Conservation (phyloP, 2,888 invertebrate species). For the Hyppa rectilinea region DNA sequence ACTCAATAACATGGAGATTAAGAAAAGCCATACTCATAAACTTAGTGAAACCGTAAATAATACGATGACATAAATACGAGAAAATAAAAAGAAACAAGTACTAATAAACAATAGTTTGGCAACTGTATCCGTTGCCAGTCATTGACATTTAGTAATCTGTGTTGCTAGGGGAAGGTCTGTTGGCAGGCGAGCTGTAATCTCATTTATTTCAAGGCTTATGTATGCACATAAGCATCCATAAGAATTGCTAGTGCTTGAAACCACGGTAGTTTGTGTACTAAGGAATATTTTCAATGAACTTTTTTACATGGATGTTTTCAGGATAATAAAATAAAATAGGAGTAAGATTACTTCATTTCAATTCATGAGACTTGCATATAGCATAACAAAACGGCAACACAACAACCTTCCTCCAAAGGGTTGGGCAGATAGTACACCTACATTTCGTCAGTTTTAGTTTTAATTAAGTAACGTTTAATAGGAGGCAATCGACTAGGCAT, state of each 20-base stretch:
- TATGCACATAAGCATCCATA: neutral
- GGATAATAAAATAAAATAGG: neutral
- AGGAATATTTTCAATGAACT: neutral
- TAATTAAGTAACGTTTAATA: neutral
- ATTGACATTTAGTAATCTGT: constrained; percentile 16
- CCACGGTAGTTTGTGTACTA: neutral
- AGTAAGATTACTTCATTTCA: neutral
- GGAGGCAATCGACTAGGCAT: neutral
- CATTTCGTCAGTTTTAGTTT: neutral
- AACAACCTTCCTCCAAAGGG: neutral
- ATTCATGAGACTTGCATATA: neutral
- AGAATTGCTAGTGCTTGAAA: constrained; percentile 3
- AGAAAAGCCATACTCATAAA: constrained; percentile 29
- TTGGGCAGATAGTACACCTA: neutral
- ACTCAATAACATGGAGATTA: constrained; percentile 23
- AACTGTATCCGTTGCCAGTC: constrained; percentile 26
- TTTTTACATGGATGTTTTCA: neutral
- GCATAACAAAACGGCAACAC: neutral
- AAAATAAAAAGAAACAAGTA: constrained; percentile 37
- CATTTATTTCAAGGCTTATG: constrained; percentile 31
- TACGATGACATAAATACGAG: constrained; percentile 39
- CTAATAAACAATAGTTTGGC: constrained; percentile 48
- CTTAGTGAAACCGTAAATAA: constrained; percentile 41
- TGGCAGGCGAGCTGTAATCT: constrained; percentile 34
- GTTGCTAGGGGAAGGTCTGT: constrained; percentile 33